phyloP scores from a whole-genome alignment of 2,888 invertebrate species.

The Drosophila nr. perissopoda region DNA sequence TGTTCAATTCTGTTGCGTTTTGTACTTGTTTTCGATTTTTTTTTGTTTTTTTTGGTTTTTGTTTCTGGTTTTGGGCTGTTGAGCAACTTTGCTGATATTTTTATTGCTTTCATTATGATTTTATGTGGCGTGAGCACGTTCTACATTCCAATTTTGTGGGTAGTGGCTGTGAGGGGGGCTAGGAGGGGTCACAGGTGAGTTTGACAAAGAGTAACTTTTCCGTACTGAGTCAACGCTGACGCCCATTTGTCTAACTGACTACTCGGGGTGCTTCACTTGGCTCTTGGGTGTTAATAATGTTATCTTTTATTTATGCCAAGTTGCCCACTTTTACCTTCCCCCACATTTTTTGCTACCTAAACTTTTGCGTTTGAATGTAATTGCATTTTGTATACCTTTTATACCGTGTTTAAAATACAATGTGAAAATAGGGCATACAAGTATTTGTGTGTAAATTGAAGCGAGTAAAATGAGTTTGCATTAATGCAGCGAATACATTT shows the following conservation, averaged over 20 bases:
- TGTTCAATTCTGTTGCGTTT: slow-evolving; percentile 21
- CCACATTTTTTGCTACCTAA: slow-evolving; percentile 34
- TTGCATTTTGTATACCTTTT: slow-evolving; percentile 66
- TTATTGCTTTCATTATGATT: slow-evolving; percentile 80
- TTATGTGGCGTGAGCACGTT: slow-evolving; percentile 73
- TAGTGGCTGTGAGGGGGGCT: not conserved
- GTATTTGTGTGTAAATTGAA: too few relatives aligned
- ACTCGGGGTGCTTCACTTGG: slow-evolving; percentile 44
- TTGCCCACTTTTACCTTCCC: slow-evolving; percentile 4
- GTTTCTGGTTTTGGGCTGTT: slow-evolving; percentile 18
- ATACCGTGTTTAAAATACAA: not conserved
- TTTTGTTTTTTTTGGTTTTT: slow-evolving; percentile 10
- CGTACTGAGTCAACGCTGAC: slow-evolving; percentile 64
- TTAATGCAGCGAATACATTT: not conserved
- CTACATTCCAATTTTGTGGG: slow-evolving; percentile 33
- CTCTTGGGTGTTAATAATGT: slow-evolving; percentile 75
- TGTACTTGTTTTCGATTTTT: slow-evolving; percentile 27
- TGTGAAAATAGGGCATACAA: not conserved
- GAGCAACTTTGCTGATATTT: slow-evolving; percentile 64
- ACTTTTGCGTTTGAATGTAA: slow-evolving; percentile 66
- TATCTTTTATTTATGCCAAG: slow-evolving; percentile 75
- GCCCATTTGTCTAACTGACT: slow-evolving; percentile 73
- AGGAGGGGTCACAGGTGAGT: not conserved
- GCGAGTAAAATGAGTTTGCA: not conserved
- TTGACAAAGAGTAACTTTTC: slow-evolving; percentile 33